phyloP scores from a whole-genome alignment of 2,797 vertebrate genomes.

The Halcyon smyrnensis region DNA sequence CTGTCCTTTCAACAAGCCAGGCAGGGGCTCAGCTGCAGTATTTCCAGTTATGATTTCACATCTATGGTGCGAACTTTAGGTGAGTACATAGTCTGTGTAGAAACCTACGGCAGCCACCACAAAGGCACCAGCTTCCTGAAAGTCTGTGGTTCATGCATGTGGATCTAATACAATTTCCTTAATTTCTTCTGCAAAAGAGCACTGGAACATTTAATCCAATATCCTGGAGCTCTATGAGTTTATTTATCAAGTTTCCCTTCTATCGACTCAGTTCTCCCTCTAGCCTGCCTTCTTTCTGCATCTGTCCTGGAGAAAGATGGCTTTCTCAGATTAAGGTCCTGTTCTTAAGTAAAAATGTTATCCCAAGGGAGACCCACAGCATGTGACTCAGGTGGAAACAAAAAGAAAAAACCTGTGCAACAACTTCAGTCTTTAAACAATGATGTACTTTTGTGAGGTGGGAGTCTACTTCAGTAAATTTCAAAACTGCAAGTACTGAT shows the following conservation, averaged over 20 bases:
- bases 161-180: background rate
- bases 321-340: background rate
- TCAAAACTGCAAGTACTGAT: background rate
- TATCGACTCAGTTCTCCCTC: background rate
- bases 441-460: background rate
- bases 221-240: background rate
- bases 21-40: background rate
- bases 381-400: background rate
- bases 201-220: background rate
- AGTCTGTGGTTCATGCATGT: rapidly evolving
- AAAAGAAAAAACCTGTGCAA: background rate
- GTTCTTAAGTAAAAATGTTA: background rate
- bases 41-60: background rate
- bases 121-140: background rate
- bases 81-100: background rate
- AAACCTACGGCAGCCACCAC: background rate
- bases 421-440: background rate
- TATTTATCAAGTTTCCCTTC: background rate
- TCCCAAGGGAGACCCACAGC: background rate
- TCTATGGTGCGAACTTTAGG: rapidly evolving
- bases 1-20: background rate
- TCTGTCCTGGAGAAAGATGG: background rate
- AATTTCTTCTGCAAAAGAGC: background rate
- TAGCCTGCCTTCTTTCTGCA: background rate
- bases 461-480: background rate